Evolutionary conservation across 2,888 invertebrate genomes (phyloP).

Genomic region (Crematogaster levior): DNA sequence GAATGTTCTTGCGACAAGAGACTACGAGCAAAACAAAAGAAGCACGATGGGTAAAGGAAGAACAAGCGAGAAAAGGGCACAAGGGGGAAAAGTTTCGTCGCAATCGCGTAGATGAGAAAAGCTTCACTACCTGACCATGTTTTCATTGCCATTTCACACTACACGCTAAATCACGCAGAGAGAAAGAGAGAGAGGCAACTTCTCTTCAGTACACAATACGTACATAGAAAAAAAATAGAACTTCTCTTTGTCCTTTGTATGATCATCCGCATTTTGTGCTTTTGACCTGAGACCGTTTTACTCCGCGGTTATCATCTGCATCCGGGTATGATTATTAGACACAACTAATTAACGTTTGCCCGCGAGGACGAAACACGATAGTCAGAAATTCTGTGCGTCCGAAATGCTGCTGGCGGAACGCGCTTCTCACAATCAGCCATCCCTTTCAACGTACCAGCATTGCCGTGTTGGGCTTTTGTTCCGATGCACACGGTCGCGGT

Average conservation of each 20-base stretch:
- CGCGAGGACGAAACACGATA: not conserved
- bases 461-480: slow-evolving; percentile 28
- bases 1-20: slow-evolving; percentile 24
- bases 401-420: not conserved
- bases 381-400: not conserved
- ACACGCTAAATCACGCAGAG: slow-evolving; percentile 26
- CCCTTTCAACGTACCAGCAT: not conserved
- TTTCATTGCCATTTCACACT: slow-evolving; percentile 41
- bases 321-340: slow-evolving; percentile 43
- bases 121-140: not conserved
- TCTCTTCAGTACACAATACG: not conserved
- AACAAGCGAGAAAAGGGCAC: not conserved
- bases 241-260: not conserved
- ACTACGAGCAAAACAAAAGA: slow-evolving; percentile 16
- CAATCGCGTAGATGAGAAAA: slow-evolving; percentile 17
- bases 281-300: slow-evolving; percentile 9
- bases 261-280: not conserved
- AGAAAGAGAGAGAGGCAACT: not conserved
- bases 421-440: slow-evolving; percentile 2
- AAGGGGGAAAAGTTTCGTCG: slow-evolving; percentile 36
- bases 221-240: not conserved
- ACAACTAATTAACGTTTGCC: slow-evolving; percentile 58
- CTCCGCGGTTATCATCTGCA: not conserved
- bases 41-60: slow-evolving; percentile 29
- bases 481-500: not conserved